A percentile compares a stretch with the other conserved stretches of the same genome.
Conservation (phyloP, 1,140 invertebrate species). For the Meloidogyne exigua region DNA sequence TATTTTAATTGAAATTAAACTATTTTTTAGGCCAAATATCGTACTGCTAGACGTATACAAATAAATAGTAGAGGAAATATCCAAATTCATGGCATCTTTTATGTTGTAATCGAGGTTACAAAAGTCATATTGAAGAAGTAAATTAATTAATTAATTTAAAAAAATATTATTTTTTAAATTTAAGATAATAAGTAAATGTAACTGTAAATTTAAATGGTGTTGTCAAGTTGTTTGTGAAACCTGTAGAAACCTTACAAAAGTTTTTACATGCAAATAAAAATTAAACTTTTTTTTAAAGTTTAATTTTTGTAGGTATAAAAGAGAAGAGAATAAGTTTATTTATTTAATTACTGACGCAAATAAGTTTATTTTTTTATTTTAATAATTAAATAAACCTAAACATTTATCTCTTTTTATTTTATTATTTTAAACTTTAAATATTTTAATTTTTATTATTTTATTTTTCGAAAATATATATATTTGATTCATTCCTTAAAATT, state of each 20-base stretch:
- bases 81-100: slow-evolving; percentile 67
- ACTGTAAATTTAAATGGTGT: slow-evolving; percentile 68
- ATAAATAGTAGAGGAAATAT: slow-evolving; percentile 53
- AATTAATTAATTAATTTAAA: too few species aligned
- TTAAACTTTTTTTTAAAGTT: slow-evolving; percentile 39
- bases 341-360: too few species aligned
- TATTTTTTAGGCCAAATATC: slow-evolving; percentile 32
- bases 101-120: slow-evolving; percentile 69
- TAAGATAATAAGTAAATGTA: slow-evolving; percentile 64
- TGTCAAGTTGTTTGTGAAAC: slow-evolving; percentile 46
- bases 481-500: too few species aligned
- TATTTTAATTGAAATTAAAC: too few species aligned
- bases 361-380: too few species aligned
- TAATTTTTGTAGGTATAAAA: background rate
- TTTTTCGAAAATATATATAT: too few species aligned
- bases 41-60: slow-evolving; percentile 43
- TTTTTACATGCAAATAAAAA: slow-evolving; percentile 46
- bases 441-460: too few species aligned
- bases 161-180: background rate
- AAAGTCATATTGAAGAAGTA: slow-evolving; percentile 61
- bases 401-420: too few species aligned
- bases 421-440: too few species aligned
- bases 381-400: too few species aligned
- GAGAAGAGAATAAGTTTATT: too few species aligned
- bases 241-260: slow-evolving; percentile 40